phyloP scores from a whole-genome alignment of 2,797 vertebrate species.

The Microctenopoma stevenorrisi region DNA sequence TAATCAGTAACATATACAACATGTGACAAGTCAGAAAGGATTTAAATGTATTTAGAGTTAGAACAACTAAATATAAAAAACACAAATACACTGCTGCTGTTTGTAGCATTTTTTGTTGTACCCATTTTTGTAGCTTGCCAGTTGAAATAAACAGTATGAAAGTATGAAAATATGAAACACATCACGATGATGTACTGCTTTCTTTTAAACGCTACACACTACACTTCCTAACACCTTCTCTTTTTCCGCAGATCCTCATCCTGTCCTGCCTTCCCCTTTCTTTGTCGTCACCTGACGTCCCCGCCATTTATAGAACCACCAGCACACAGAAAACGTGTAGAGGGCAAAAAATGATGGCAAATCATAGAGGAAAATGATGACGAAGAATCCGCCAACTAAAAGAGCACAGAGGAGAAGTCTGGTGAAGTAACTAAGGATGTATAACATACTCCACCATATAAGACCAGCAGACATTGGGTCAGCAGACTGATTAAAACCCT shows the following conservation, averaged over 20 bases:
- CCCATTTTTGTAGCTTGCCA: neutral
- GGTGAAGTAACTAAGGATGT: slow-evolving; percentile 78
- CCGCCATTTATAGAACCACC: slow-evolving; percentile 86
- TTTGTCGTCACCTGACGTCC: slow-evolving; percentile 73
- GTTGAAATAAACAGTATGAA: neutral
- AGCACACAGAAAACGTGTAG: slow-evolving; percentile 89
- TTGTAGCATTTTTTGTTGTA: slow-evolving; percentile 6
- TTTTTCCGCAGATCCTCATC: neutral
- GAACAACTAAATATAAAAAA: slow-evolving; percentile 11
- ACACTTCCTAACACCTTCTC: neutral
- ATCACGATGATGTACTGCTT: neutral
- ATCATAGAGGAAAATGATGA: slow-evolving; percentile 87
- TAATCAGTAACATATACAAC: neutral
- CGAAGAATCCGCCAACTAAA: slow-evolving; percentile 87
- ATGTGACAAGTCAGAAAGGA: neutral
- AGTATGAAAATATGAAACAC: neutral
- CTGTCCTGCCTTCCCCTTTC: slow-evolving; percentile 41
- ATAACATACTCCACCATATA: slow-evolving; percentile 69
- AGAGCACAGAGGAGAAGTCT: slow-evolving; percentile 84
- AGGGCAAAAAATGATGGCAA: slow-evolving; percentile 88
- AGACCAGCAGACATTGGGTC: slow-evolving; percentile 47
- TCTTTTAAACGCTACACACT: slow-evolving; percentile 15
- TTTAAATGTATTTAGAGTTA: neutral
- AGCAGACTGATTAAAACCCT: slow-evolving; percentile 31
- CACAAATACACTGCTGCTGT: neutral